These are phyloP conservation scores for Petrocephalus schoutedeni DNA, from an alignment of 2,797 vertebrate species.

Conservation along the genomic window DNA sequence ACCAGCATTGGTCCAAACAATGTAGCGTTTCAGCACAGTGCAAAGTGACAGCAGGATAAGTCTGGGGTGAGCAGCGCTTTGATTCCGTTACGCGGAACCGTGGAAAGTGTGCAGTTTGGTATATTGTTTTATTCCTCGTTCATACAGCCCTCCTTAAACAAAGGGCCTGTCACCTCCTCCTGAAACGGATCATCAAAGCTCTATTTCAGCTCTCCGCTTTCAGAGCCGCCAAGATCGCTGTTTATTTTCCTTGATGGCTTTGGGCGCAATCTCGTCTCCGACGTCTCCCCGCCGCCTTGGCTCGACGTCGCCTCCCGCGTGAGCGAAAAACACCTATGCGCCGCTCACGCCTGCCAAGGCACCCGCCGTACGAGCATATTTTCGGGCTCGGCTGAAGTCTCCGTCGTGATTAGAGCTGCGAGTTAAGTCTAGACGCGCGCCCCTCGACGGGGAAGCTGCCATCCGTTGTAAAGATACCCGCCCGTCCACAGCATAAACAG, in stretches of 20 bases:
- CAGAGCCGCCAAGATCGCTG: not conserved
- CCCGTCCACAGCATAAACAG: not conserved
- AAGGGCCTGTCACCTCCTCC: not conserved
- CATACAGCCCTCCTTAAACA: not conserved
- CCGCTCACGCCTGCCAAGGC: not conserved
- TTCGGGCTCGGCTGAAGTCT: not conserved
- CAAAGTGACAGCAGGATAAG: not conserved
- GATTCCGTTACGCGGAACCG: not conserved
- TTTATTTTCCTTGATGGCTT: not conserved
- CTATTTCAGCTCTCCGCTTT: not conserved
- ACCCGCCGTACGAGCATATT: not conserved
- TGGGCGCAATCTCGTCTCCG: not conserved
- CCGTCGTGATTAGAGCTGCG: not conserved
- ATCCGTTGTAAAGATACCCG: not conserved
- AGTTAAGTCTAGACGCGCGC: not conserved
- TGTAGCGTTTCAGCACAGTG: not conserved
- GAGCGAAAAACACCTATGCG: not conserved
- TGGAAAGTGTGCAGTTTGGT: not conserved
- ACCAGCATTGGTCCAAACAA: not conserved
- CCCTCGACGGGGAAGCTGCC: not conserved
- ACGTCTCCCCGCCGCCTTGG: not conserved
- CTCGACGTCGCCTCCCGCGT: not conserved
- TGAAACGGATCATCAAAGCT: not conserved
- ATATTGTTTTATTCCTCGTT: not conserved
- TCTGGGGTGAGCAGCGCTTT: not conserved